phyloP scores from a whole-genome alignment of 2,888 invertebrate species.

The Lordiphosa andalusiaca region DNA sequence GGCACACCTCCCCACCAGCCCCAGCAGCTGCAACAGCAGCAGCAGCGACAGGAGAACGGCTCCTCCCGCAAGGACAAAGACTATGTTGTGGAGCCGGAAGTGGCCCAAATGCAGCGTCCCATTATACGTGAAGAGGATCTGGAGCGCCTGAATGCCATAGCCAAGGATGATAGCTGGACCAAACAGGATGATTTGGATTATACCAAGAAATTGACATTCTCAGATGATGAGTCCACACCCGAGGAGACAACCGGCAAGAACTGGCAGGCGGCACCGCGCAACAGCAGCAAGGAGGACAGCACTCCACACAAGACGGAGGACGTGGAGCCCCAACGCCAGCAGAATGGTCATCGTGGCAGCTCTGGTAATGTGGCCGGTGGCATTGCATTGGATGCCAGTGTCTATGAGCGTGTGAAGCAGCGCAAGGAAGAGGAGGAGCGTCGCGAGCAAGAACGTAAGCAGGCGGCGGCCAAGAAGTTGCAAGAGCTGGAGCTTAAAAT shows the following conservation, averaged over 20 bases:
- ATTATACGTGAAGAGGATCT: constrained; percentile 96
- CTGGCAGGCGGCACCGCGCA: constrained; percentile 17
- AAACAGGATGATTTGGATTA: constrained; percentile 96
- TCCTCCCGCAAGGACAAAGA: constrained; percentile 70
- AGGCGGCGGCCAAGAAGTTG: constrained; percentile 84
- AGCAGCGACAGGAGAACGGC: constrained; percentile 43
- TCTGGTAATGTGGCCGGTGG: constrained; percentile 59
- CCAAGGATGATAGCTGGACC: constrained; percentile 95
- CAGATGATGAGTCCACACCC: constrained; percentile 89
- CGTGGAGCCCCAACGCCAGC: constrained; percentile 67
- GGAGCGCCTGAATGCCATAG: constrained; percentile 94
- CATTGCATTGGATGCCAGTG: constrained; percentile 84
- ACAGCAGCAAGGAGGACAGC: constrained; percentile 15
- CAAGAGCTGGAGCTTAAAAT: constrained; percentile 86
- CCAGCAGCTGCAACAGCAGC: constrained; percentile 9
- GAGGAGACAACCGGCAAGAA: constrained; percentile 56
- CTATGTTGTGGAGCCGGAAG: constrained; percentile 81
- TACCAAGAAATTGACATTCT: constrained; percentile 95
- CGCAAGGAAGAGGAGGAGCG: constrained; percentile 94
- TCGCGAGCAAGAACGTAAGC: constrained; percentile 85
- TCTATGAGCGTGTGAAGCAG: constrained; percentile 90
- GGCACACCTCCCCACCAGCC: constrained; percentile 51
- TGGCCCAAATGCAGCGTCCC: constrained; percentile 87
- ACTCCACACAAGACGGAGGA: constrained; percentile 11
- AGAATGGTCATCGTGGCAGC: constrained; percentile 81